These are phyloP conservation scores for Parasteatoda lunata DNA, from an alignment of 2,888 invertebrate species.

Conservation along the genomic window DNA sequence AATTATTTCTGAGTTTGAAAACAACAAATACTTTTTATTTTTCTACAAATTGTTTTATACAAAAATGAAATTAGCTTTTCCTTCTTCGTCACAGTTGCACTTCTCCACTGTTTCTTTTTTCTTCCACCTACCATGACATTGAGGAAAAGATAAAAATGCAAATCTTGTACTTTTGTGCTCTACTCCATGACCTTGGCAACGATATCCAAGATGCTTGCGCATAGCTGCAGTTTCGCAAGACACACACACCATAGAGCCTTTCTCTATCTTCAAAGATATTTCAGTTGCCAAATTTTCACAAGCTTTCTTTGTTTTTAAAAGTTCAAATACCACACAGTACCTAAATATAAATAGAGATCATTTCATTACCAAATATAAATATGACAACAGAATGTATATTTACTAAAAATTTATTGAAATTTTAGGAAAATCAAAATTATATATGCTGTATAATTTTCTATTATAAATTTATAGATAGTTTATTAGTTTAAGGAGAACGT, in stretches of 20 bases:
- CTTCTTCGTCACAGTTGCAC: slow-evolving; percentile 73
- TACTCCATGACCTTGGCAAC: slow-evolving; percentile 90
- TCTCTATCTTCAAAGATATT: slow-evolving; percentile 82
- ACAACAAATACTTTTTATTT: not conserved
- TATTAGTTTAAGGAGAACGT: no score
- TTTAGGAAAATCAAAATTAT: no score
- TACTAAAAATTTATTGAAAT: no score
- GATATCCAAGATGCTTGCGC: slow-evolving; percentile 82
- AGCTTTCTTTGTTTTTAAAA: slow-evolving; percentile 86
- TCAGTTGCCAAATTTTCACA: slow-evolving; percentile 80
- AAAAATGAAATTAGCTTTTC: slow-evolving; percentile 74
- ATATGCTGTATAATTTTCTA: no score
- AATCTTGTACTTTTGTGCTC: slow-evolving; percentile 84
- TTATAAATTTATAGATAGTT: no score
- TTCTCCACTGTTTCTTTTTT: slow-evolving; percentile 75
- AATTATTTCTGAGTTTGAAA: no score
- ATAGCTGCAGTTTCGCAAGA: slow-evolving; percentile 89
- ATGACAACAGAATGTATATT: no score
- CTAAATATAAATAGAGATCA: slow-evolving; percentile 78
- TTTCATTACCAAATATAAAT: not conserved
- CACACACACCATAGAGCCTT: slow-evolving; percentile 87
- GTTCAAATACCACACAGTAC: slow-evolving; percentile 89
- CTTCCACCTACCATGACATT: slow-evolving; percentile 92
- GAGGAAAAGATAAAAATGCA: slow-evolving; percentile 88
- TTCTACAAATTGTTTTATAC: slow-evolving; percentile 70